Evolutionary conservation across 2,888 invertebrate species (phyloP).

Genomic region (Exephanes ischioxanthus): DNA sequence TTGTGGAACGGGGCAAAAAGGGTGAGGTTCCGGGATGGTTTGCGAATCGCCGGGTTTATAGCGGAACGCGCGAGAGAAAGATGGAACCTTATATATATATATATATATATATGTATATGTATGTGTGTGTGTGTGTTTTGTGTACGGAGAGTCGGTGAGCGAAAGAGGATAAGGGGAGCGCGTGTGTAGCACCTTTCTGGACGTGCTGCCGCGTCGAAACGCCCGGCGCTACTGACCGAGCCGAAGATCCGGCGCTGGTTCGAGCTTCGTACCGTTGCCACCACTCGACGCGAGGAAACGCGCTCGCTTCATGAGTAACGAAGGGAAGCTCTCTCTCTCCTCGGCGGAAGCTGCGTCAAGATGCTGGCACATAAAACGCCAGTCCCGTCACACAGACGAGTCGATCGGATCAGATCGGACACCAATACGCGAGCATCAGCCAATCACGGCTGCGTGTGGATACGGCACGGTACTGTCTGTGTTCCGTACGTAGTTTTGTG

Average conservation of each 20-base stretch:
- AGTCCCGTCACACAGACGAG: too few species aligned
- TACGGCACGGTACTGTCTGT: too few species aligned
- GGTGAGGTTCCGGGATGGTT: conserved; percentile 1
- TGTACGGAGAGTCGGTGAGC: neutral
- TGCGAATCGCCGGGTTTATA: conserved; percentile 25
- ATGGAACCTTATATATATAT: neutral
- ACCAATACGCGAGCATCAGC: too few species aligned
- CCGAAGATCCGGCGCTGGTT: conserved; percentile 68
- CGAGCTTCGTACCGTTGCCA: conserved; percentile 57
- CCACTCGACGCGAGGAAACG: conserved; percentile 19
- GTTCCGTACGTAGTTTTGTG: too few species aligned
- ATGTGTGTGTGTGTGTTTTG: neutral
- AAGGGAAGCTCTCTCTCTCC: conserved; percentile 27
- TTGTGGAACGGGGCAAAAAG: conserved; percentile 4
- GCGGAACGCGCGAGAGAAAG: conserved; percentile 23
- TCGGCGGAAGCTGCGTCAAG: conserved; percentile 11
- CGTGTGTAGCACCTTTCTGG: conserved; percentile 53
- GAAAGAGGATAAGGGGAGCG: neutral
- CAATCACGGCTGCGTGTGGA: too few species aligned
- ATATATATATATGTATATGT: neutral
- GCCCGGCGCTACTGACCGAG: conserved; percentile 78
- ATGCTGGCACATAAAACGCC: too few species aligned
- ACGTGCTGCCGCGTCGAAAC: conserved; percentile 78
- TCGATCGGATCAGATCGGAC: too few species aligned
- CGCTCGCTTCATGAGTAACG: conserved; percentile 10